These are phyloP conservation scores for Druceiella hillmani DNA, from an alignment of 2,888 invertebrate species.

Conservation along the genomic window DNA sequence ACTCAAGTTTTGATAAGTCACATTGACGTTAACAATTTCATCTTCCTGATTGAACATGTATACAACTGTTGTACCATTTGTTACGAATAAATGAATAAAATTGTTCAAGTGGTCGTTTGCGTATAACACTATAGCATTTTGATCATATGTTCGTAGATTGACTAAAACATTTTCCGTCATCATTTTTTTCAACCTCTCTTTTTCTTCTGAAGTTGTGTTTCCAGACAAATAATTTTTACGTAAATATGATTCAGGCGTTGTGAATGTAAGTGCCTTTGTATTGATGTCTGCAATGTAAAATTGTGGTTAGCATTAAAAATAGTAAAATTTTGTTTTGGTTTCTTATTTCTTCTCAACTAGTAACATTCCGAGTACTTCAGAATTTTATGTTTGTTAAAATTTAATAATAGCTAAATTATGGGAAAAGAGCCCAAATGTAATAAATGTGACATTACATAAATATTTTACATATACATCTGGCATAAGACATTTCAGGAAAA, in stretches of 20 bases:
- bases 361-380: no score
- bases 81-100: slow-evolving; percentile 83
- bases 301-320: no score
- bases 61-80: slow-evolving; percentile 72
- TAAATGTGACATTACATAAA: no score
- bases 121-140: slow-evolving; percentile 76
- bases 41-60: slow-evolving; percentile 80
- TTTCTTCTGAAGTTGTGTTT: slow-evolving; percentile 56
- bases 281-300: slow-evolving; percentile 71
- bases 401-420: no score
- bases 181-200: slow-evolving; percentile 63
- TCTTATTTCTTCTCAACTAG: slow-evolving; percentile 8
- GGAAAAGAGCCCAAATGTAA: no score
- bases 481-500: no score
- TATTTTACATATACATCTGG: no score
- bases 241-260: slow-evolving; percentile 71
- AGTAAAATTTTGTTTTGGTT: no score
- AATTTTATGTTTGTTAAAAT: no score
- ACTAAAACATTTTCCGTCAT: slow-evolving; percentile 78
- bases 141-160: slow-evolving; percentile 83
- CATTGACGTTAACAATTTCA: slow-evolving; percentile 73
- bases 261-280: slow-evolving; percentile 82
- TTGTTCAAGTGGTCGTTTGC: slow-evolving; percentile 92
- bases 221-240: slow-evolving; percentile 75
- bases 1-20: slow-evolving; percentile 68